These are phyloP conservation scores for Brienomyrus longianalis DNA, from an alignment of 2,113 vertebrate species.

Conservation along the genomic window DNA sequence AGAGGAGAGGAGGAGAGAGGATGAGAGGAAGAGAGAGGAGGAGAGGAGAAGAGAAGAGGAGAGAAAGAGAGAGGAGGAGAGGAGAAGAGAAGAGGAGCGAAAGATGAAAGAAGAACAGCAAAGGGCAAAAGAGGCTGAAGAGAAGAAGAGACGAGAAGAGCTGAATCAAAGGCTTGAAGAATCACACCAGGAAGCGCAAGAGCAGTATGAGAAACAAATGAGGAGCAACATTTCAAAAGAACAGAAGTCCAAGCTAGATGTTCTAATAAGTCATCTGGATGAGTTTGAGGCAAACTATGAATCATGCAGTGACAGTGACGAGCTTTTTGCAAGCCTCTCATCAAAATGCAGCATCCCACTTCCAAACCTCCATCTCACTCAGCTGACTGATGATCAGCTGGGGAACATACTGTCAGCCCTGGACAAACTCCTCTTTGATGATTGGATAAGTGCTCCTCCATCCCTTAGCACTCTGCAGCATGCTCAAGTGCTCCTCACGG, in stretches of 20 bases:
- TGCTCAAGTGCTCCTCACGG: conserved; percentile 10
- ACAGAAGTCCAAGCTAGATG: neutral
- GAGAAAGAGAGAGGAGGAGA: neutral
- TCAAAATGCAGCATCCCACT: neutral
- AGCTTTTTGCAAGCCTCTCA: neutral
- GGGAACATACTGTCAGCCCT: neutral
- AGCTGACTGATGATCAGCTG: conserved; percentile 18
- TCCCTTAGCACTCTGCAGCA: conserved; percentile 18
- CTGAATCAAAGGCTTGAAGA: neutral
- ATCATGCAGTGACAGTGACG: neutral
- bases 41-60: neutral
- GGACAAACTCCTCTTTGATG: conserved; percentile 27
- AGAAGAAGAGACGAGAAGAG: too few species aligned
- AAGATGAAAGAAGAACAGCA: too few species aligned
- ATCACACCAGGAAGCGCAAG: neutral
- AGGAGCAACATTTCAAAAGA: neutral
- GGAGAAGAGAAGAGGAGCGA: neutral
- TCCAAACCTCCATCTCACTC: neutral
- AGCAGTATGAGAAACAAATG: neutral
- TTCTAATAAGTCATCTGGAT: neutral
- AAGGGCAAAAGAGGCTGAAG: neutral
- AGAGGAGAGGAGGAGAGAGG: neutral
- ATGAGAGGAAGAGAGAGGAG: neutral
- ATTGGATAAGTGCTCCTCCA: conserved; percentile 18
- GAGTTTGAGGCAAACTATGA: neutral